phyloP scores from a whole-genome alignment of 2,113 vertebrate species.

The Prunella fulvescens region DNA sequence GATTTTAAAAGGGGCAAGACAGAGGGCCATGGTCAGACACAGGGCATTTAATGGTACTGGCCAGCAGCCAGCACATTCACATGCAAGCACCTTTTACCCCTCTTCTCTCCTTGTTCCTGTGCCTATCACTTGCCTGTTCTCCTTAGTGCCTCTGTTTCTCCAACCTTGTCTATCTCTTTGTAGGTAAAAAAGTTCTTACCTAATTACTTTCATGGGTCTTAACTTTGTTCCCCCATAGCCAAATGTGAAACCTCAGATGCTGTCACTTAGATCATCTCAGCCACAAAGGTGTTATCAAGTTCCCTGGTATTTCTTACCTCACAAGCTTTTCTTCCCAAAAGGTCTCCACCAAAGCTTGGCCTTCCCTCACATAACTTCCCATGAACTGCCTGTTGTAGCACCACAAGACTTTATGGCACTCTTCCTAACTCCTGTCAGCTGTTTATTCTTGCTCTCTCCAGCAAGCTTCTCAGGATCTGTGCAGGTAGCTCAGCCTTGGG shows the following conservation, averaged over 20 bases:
- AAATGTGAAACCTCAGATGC: not conserved
- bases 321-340: not conserved
- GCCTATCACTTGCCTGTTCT: not conserved
- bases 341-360: not conserved
- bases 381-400: not conserved
- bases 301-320: not conserved
- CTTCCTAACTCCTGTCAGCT: not conserved
- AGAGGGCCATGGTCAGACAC: not conserved
- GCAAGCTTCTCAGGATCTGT: not conserved
- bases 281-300: fast-evolving
- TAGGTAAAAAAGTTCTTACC: not conserved
- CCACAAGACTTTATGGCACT: not conserved
- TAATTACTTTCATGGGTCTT: not conserved
- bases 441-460: not conserved
- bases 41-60: too few species aligned
- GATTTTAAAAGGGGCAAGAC: not conserved
- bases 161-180: not conserved
- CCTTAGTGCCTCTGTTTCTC: not conserved
- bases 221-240: not conserved
- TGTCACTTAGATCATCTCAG: not conserved
- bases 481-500: not conserved
- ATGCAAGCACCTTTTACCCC: not conserved
- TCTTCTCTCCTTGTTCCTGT: not conserved
- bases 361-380: not conserved
- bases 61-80: not conserved